Evolutionary conservation across 2,113 vertebrate species (phyloP), one percentile per base, ranked within the genome.

Genomic region (Callithrix jacchus): DNA sequence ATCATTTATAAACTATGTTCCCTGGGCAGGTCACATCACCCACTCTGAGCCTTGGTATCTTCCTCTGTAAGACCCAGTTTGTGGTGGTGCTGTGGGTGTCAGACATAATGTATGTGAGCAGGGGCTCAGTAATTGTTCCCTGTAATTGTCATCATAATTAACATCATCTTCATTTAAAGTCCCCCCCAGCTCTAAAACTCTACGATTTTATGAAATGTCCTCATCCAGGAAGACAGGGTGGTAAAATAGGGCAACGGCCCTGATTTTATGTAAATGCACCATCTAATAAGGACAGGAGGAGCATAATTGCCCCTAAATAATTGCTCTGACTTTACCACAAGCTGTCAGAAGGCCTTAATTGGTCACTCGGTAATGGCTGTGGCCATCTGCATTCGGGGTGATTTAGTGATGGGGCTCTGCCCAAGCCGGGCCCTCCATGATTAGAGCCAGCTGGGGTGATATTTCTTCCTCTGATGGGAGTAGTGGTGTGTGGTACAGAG

Each of bases 271-370:
- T 52, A 89, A 96, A 92, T 64, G 77, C 32, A 30, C 81, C 84
- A 81, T 89, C 80, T 93, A 61, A 71, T 89, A 68, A 70, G 87
- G 68, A 96, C 87, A 68, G 79, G 94, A 97, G 54, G 49, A 68
- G 13, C 70, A 64, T 94, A 89, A 97, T 93, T 89, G 54, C 70
- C 70, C 93, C 87, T 87, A 97, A 95, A 81, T 96, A 92, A 97
- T 94, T 40, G 49, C 64, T 97, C 73, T 10, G 23, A 89, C 74
- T 96, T 95, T 21, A 40, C 87, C 97, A 68, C 89, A 42, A 84
- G 94, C 94, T 82, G 87, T 94, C 95, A 61, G 23, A 94, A 89
- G 93, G 73, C 68, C 91, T 85, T 95, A 95, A 97, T 76, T 95
- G 96, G 89, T 73, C 32, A 23, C 68, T 92, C 58, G 56, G 86